Evolutionary conservation across 2,888 invertebrate genomes (phyloP).

Genomic region (Lithodes maja): DNA sequence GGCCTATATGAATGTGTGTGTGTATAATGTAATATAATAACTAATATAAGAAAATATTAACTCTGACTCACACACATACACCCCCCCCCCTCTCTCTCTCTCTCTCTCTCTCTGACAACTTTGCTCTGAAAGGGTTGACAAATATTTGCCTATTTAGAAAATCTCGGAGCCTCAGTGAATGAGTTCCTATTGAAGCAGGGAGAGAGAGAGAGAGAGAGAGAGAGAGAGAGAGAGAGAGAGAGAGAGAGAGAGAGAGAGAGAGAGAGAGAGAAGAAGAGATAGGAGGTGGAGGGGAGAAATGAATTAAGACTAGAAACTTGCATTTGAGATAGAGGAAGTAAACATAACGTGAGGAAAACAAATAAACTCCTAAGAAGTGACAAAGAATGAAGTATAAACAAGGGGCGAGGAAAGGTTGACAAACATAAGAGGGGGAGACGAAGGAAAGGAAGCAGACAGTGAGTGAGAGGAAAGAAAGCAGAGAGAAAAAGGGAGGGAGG

Average conservation of each 20-base stretch:
- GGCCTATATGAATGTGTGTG: no score
- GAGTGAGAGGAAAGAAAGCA: not conserved
- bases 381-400: no score
- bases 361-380: no score
- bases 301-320: not conserved
- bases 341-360: no score
- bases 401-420: not conserved
- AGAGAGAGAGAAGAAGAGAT: not conserved
- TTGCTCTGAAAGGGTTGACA: not conserved
- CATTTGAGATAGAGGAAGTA: no score
- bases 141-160: not conserved
- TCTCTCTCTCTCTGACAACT: not conserved
- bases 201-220: not conserved
- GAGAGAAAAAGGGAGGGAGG: not conserved
- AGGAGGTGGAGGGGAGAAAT: not conserved
- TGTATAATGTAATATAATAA: no score
- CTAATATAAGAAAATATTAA: no score
- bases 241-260: not conserved
- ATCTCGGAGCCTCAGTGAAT: not conserved
- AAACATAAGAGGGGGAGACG: not conserved
- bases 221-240: not conserved
- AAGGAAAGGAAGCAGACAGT: not conserved
- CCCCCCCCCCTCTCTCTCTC: not conserved
- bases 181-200: not conserved
- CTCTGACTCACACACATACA: no score